A percentile compares a stretch with the other conserved stretches of the same genome.
Conservation (phyloP, 2,888 invertebrate genomes). For the Drosophila percnosoma region DNA sequence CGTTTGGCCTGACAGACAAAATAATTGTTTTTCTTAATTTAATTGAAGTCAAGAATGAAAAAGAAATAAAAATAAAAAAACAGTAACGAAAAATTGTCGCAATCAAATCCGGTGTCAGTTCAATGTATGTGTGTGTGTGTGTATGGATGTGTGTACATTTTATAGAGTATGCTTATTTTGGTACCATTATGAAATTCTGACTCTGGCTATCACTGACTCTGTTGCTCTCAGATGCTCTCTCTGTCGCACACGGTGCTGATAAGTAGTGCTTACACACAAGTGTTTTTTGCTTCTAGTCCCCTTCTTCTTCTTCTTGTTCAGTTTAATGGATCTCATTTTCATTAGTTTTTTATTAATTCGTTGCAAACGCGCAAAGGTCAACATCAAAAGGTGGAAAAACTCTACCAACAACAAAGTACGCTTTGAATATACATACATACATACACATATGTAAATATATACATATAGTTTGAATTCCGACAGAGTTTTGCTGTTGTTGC, state of each 20-base stretch:
- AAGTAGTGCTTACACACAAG: constrained; percentile 33
- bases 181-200: constrained; percentile 1
- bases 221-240: not conserved
- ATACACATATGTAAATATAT: not conserved
- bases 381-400: constrained; percentile 32
- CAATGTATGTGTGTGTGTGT: constrained; percentile 1
- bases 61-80: not conserved
- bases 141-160: not conserved
- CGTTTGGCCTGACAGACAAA: constrained; percentile 31
- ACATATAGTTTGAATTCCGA: not conserved
- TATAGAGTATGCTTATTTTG: constrained; percentile 2
- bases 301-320: constrained; percentile 11
- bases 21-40: constrained; percentile 51
- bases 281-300: not conserved
- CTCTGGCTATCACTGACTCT: not conserved
- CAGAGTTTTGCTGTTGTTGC: constrained; percentile 22
- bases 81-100: constrained; percentile 35
- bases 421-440: not conserved
- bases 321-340: constrained; percentile 38
- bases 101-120: constrained; percentile 62
- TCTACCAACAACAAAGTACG: not conserved
- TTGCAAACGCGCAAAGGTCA: constrained; percentile 53
- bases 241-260: constrained; percentile 22
- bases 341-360: constrained; percentile 60
- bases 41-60: constrained; percentile 16